phyloP scores from a whole-genome alignment of 2,113 vertebrate species.

The Brachypodius melanocephalos region DNA sequence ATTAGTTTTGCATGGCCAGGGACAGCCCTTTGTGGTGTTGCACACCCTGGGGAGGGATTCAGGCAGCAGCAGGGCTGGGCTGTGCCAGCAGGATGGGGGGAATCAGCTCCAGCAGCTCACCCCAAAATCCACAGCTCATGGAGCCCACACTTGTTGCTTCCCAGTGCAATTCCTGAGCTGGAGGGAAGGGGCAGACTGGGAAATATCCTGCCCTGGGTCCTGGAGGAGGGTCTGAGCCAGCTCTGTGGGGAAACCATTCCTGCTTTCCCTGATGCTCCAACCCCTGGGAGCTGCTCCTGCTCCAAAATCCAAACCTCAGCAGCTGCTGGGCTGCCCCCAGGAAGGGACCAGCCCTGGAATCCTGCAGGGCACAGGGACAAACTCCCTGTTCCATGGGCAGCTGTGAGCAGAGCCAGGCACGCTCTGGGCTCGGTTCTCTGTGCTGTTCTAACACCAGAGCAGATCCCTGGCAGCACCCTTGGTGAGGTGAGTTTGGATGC shows the following conservation, averaged over 20 bases:
- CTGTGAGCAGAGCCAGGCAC: background rate
- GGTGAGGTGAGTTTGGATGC: background rate
- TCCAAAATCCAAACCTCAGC: background rate
- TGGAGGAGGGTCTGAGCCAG: background rate
- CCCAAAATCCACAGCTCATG: background rate
- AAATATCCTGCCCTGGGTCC: background rate
- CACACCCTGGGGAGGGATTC: background rate
- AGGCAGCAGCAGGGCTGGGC: background rate
- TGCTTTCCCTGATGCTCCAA: background rate
- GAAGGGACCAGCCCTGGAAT: accelerated
- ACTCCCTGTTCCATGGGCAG: background rate
- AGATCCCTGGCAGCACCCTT: background rate
- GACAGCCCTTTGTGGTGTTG: background rate
- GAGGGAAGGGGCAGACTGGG: background rate
- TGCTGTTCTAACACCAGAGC: background rate
- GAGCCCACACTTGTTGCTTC: background rate
- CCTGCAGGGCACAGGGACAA: background rate
- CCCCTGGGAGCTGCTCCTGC: background rate
- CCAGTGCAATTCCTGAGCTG: background rate
- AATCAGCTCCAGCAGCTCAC: background rate
- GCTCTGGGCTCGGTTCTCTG: accelerated
- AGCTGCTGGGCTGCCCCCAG: background rate
- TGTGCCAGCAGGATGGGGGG: background rate
- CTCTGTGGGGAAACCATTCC: background rate
- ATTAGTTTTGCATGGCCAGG: background rate